These are phyloP conservation scores for Myotis pilosus DNA, from an alignment of 2,797 vertebrate species.

Conservation along the genomic window DNA sequence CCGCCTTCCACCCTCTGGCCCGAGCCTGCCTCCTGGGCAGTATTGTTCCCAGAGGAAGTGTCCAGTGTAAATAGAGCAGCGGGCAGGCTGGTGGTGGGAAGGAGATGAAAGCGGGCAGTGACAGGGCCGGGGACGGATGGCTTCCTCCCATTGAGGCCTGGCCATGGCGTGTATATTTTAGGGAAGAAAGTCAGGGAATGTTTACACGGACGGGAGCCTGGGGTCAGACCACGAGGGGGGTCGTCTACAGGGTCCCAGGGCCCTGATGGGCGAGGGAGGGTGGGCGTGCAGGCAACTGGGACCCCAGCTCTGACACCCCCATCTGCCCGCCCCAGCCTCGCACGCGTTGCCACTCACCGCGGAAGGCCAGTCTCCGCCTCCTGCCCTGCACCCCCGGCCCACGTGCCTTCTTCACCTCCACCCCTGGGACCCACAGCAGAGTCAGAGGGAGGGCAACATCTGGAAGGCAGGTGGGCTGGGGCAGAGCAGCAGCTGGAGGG, in stretches of 20 bases:
- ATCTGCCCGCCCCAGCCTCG: not conserved
- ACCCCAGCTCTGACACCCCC: not conserved
- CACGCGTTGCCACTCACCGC: rapidly evolving
- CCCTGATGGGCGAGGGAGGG: not conserved
- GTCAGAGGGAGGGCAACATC: slow-evolving; percentile 77
- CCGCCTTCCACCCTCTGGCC: slow-evolving; percentile 32
- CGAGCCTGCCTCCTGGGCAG: slow-evolving; percentile 84
- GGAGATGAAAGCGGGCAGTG: slow-evolving; percentile 87
- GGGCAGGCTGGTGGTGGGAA: slow-evolving; percentile 94
- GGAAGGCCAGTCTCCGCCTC: not conserved
- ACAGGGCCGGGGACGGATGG: slow-evolving; percentile 87
- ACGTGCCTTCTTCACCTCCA: not conserved
- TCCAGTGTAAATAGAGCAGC: slow-evolving; percentile 96
- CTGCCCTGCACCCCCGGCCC: not conserved
- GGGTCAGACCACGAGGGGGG: slow-evolving; percentile 57
- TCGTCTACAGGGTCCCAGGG: slow-evolving; percentile 36
- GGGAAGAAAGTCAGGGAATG: slow-evolving; percentile 85
- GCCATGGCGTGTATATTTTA: slow-evolving; percentile 86
- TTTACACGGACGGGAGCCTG: slow-evolving; percentile 85
- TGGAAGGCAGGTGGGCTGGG: slow-evolving; percentile 64
- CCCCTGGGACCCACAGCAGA: slow-evolving; percentile 43
- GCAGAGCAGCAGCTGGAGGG: slow-evolving; percentile 71
- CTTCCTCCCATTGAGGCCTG: slow-evolving; percentile 89
- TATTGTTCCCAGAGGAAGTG: slow-evolving; percentile 98
- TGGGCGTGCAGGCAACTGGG: not conserved